Evolutionary conservation across 64 coral and sea anemone genomes (phyloP).

Genomic region (Pocillopora verrucosa): DNA sequence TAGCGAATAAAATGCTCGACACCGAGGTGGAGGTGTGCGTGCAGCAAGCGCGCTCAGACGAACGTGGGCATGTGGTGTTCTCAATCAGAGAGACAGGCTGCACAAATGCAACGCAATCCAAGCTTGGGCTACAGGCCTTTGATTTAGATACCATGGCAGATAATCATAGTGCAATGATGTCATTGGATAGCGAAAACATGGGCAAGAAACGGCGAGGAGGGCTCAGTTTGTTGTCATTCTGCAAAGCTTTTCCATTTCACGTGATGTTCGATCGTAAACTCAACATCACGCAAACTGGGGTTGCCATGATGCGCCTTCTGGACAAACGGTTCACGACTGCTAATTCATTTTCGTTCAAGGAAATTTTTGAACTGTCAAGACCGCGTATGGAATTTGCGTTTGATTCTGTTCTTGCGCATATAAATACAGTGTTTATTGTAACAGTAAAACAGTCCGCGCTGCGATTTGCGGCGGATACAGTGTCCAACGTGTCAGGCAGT

Average conservation of each 20-base stretch:
- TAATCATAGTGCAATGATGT: background rate
- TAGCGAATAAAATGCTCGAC: constrained; percentile 75
- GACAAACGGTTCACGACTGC: constrained; percentile 56
- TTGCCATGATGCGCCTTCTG: constrained; percentile 71
- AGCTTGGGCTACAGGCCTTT: constrained; percentile 88
- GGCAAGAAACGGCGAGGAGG: constrained; percentile 32
- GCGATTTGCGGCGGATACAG: background rate
- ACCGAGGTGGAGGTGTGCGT: constrained; percentile 74
- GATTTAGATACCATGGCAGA: constrained; percentile 26
- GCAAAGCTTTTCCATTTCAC: constrained; percentile 98
- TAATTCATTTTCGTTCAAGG: constrained; percentile 72
- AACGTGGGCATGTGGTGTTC: constrained; percentile 79
- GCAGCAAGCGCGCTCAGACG: constrained; percentile 38
- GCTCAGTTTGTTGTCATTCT: constrained; percentile 89
- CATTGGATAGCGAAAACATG: background rate
- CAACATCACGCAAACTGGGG: constrained; percentile 77
- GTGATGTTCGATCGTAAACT: constrained; percentile 90
- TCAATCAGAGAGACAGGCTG: constrained; percentile 70
- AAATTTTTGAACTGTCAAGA: constrained; percentile 74
- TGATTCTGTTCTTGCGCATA: constrained; percentile 77
- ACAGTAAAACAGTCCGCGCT: constrained; percentile 71
- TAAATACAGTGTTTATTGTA: constrained; percentile 94
- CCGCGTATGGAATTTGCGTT: constrained; percentile 92
- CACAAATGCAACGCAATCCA: constrained; percentile 68
- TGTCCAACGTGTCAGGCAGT: background rate